phyloP scores from a whole-genome alignment of 2,797 vertebrate species.

The Parauchenoglanis ngamensis region DNA sequence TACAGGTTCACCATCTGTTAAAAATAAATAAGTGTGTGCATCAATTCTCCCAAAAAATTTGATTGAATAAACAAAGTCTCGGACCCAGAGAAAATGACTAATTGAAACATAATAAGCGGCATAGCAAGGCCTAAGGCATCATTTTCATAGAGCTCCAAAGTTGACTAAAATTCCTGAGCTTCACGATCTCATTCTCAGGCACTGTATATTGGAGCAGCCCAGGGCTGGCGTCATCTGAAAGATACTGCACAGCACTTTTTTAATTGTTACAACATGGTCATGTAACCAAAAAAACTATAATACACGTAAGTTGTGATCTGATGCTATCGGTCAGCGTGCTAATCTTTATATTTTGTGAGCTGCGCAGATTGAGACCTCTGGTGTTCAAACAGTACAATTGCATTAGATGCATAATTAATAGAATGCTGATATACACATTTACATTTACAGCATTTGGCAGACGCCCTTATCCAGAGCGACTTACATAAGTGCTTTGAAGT shows the following conservation, averaged over 20 bases:
- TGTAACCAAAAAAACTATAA: too few species aligned
- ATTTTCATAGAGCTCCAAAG: not conserved
- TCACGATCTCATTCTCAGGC: not conserved
- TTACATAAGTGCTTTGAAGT: too few species aligned
- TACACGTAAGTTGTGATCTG: too few species aligned
- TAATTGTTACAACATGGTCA: not conserved
- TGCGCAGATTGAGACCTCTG: not conserved
- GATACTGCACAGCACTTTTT: not conserved
- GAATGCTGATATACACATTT: too few species aligned
- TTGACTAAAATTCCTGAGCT: not conserved
- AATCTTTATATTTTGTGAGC: too few species aligned
- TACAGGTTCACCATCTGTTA: not conserved
- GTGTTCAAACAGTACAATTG: not conserved
- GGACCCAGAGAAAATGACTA: not conserved
- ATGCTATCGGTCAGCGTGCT: not conserved
- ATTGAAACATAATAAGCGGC: not conserved
- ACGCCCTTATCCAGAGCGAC: too few species aligned
- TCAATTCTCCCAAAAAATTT: not conserved
- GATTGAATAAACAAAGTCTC: not conserved
- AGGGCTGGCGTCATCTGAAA: not conserved
- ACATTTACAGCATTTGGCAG: too few species aligned
- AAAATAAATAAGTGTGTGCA: not conserved
- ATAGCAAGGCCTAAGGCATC: not conserved
- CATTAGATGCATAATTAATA: too few species aligned
- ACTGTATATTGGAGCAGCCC: not conserved